Percentiles rank a stretch among this genome's conserved stretches.
phyloP scores from a whole-genome alignment of 2,113 vertebrate species.

The Pristiophorus japonicus region DNA sequence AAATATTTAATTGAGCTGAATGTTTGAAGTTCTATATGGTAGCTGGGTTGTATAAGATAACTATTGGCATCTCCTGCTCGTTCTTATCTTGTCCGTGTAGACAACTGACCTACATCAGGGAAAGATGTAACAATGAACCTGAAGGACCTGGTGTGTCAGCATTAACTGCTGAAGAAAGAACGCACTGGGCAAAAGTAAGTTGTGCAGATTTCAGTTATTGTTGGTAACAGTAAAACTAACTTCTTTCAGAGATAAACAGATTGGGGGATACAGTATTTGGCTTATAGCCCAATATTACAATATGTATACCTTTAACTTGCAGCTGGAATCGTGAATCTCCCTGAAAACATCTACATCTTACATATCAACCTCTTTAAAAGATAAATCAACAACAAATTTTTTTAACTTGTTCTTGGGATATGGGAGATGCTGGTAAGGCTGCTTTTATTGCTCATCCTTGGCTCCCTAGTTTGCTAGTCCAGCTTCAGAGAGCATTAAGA shows the following conservation, averaged over 20 bases:
- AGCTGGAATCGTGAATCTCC: background rate
- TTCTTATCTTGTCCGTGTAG: slow-evolving; percentile 54
- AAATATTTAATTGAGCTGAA: background rate
- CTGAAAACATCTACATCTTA: background rate
- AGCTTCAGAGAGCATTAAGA: too few relatives aligned
- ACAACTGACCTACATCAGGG: slow-evolving; percentile 71
- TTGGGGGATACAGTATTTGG: background rate
- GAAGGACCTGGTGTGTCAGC: slow-evolving; percentile 72
- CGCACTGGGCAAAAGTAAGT: slow-evolving; percentile 80
- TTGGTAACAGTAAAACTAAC: background rate
- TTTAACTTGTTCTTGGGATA: too few relatives aligned
- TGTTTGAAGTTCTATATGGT: background rate
- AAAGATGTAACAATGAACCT: slow-evolving; percentile 65
- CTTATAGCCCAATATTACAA: background rate
- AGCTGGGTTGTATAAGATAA: background rate
- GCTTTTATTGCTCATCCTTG: too few relatives aligned
- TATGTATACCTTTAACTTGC: background rate
- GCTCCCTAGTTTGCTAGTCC: too few relatives aligned
- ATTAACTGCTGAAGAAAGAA: slow-evolving; percentile 80
- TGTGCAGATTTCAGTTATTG: slow-evolving; percentile 13
- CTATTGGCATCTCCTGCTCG: background rate
- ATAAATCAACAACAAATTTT: too few relatives aligned
- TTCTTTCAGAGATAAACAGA: background rate
- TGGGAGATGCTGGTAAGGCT: too few relatives aligned
- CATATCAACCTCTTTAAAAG: background rate